Conservation (phyloP, 2,888 invertebrate species). For the Trichogramma evanescens region DNA sequence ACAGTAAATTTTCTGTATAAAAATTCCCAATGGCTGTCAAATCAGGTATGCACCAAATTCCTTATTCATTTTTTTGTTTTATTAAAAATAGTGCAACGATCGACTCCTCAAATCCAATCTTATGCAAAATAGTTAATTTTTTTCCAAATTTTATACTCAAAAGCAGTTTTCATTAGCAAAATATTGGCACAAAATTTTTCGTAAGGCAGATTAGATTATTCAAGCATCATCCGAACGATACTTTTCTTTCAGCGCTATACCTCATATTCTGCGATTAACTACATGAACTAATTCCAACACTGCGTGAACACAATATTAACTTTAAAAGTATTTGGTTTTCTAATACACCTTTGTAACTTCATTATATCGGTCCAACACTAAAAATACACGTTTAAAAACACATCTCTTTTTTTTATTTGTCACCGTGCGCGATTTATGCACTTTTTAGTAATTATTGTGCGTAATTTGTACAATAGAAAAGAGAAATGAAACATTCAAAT, state of each 20-base stretch:
- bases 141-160: too few relatives aligned
- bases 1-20: not conserved
- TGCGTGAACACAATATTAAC: slow-evolving; percentile 17
- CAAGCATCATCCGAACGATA: slow-evolving; percentile 2
- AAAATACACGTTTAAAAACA: slow-evolving; percentile 8
- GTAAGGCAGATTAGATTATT: slow-evolving; percentile 10
- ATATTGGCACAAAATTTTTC: slow-evolving; percentile 19
- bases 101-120: not conserved
- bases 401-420: not conserved
- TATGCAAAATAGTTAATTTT: too few relatives aligned
- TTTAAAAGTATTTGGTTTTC: slow-evolving; percentile 19
- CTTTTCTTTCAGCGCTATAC: not conserved
- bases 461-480: slow-evolving; percentile 8
- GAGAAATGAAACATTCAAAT: too few relatives aligned
- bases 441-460: slow-evolving; percentile 10
- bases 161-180: not conserved
- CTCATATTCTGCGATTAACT: slow-evolving; percentile 3
- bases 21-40: too few relatives aligned
- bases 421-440: too few relatives aligned
- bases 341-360: slow-evolving; percentile 5
- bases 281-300: slow-evolving; percentile 1
- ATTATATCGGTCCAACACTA: slow-evolving; percentile 2
- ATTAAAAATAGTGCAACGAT: not conserved
- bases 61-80: not conserved
- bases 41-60: not conserved